Base-by-base conservation (phyloP, 1,140 invertebrate species). In the Schlechtendalia chinensis region DNA sequence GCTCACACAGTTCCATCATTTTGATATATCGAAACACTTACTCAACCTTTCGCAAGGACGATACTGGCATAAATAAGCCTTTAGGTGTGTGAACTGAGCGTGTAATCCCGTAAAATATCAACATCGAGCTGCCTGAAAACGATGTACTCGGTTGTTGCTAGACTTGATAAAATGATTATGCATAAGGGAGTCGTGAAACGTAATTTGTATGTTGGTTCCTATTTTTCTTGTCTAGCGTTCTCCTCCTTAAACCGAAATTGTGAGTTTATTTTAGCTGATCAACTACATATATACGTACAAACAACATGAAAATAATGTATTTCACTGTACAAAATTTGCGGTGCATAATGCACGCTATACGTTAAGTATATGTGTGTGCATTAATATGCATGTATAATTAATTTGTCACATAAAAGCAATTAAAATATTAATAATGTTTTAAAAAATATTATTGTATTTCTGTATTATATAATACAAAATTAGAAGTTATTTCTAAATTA, bases 21-120 rank as follows among this genome's bases (percentile, higher is more conserved):
- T 77, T 77, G 72, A 77, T 77, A 77, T 54, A 77, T 77, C 72
- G 72, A 77, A 77, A 56, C 72, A 77, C 72, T 77, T 77, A 77
- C 59, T 77, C 72, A 77, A 19, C 72, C 72, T 59, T 77, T 77
- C 72, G 29, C 32, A n/a, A 59, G 29, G 72, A 77, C 56, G 54
- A 77, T 54, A 77, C 56, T 54, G 72, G 72, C 54, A 77, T 77
- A 77, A 77, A 77, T 77, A 77, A 77, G 72, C 72, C 72, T 77
- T 77, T 59, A 77, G 72, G 54, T 77, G 56, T 59, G 22, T n/a
- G 72, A 77, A 19, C 54, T 27, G 72, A 32, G 53, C 72, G 24
- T 58, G 72, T 59, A 77, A 59, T 77, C 56, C 54, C 72, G 54
- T 77, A 77, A 77, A 77, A 77, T 54, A 77, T 77, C 72, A 77